Conservation (phyloP, 2,113 vertebrate species). For the Centrocercus urophasianus region DNA sequence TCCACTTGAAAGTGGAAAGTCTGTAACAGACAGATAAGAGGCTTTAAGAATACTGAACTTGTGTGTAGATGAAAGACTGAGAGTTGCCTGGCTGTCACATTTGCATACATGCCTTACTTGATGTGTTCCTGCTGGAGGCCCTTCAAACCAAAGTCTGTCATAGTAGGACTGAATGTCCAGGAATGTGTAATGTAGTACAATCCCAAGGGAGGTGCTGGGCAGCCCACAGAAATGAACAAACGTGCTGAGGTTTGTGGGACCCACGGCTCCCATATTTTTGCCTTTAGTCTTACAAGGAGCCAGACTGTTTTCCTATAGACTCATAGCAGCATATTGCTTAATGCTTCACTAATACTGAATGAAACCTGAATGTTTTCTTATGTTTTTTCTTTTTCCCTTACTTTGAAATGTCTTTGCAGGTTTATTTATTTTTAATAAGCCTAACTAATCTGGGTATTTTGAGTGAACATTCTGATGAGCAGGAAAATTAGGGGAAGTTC, state of each 20-base stretch:
- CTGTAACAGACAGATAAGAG: neutral
- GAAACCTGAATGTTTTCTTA: neutral
- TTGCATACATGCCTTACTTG: neutral
- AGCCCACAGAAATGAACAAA: neutral
- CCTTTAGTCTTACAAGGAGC: neutral
- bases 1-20: neutral
- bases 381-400: neutral
- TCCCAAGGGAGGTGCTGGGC: neutral
- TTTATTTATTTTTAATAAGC: neutral
- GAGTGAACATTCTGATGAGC: neutral
- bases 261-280: neutral
- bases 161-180: neutral
- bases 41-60: neutral
- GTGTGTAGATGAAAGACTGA: neutral
- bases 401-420: neutral
- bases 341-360: neutral
- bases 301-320: neutral
- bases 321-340: neutral
- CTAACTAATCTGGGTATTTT: neutral
- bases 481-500: neutral
- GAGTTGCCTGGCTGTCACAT: neutral
- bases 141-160: neutral
- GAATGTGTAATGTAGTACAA: neutral
- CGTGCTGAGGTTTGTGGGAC: neutral
- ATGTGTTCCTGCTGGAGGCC: neutral